phyloP scores from a whole-genome alignment of 1,140 invertebrate species.

The Lepidurus apus region DNA sequence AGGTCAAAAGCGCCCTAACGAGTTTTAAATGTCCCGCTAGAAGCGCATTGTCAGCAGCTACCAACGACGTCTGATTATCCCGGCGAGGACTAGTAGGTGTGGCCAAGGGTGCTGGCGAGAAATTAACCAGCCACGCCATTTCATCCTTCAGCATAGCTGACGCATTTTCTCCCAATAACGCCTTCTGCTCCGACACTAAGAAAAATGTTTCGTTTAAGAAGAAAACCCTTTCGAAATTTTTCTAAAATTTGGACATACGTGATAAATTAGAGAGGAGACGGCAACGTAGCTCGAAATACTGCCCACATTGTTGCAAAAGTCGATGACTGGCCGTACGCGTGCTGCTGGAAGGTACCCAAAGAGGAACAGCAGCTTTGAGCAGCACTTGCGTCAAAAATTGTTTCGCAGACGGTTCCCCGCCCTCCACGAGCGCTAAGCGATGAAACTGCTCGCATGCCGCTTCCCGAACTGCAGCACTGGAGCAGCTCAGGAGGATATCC shows the following conservation, averaged over 20 bases:
- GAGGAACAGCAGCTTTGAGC: conserved; percentile 51
- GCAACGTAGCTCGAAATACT: conserved; percentile 53
- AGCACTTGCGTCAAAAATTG: conserved; percentile 43
- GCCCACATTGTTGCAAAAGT: conserved; percentile 48
- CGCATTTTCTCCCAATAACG: conserved; percentile 43
- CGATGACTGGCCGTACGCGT: conserved; percentile 49
- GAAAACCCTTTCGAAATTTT: neutral
- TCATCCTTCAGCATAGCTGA: conserved; percentile 51
- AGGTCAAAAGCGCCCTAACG: conserved; percentile 48
- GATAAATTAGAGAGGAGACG: conserved; percentile 46
- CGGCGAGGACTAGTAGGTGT: conserved; percentile 30
- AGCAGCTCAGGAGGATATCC: conserved; percentile 51
- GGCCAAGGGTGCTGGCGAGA: conserved; percentile 42
- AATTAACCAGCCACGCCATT: conserved; percentile 50
- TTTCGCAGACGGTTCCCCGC: neutral
- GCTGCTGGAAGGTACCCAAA: conserved; percentile 51
- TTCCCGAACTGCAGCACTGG: conserved; percentile 45
- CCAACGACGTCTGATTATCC: conserved; percentile 34
- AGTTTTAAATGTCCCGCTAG: conserved; percentile 50
- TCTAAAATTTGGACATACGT: conserved; percentile 39
- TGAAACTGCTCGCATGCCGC: conserved; percentile 49
- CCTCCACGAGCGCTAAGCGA: conserved; percentile 41
- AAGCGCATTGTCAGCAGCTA: conserved; percentile 46
- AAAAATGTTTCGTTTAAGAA: conserved; percentile 31
- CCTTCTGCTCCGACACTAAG: conserved; percentile 44